A percentile compares a stretch with the other conserved stretches of the same genome.
Evolutionary conservation across 2,113 vertebrate species (phyloP).

Genomic region (Sminthopsis crassicaudata): DNA sequence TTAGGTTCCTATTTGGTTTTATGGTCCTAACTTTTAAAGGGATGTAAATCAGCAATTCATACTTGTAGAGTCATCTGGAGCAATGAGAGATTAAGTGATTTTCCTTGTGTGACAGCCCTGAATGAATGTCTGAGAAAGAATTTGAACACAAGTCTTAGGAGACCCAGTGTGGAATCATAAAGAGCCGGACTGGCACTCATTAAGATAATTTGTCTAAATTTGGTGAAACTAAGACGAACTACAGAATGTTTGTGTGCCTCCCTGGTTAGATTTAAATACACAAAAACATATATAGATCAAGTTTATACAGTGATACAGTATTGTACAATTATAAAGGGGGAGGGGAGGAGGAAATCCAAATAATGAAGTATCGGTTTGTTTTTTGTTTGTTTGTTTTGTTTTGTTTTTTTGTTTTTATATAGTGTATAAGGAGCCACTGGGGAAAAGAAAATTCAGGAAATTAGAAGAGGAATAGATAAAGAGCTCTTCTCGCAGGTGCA

Average conservation of each 20-base stretch:
- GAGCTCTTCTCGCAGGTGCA: neutral
- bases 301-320: neutral
- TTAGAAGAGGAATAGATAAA: neutral
- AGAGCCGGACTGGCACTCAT: neutral
- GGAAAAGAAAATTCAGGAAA: neutral
- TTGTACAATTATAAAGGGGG: no score
- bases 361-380: neutral
- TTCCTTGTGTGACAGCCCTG: neutral
- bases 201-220: neutral
- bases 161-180: no score
- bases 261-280: neutral
- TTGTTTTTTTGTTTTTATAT: neutral
- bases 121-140: neutral
- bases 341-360: neutral
- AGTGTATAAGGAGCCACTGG: neutral
- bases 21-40: neutral
- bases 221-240: neutral
- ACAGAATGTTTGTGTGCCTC: neutral
- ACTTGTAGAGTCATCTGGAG: neutral
- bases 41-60: neutral
- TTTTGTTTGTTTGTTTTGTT: no score
- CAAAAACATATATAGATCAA: neutral
- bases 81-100: neutral
- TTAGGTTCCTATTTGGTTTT: neutral
- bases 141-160: neutral